phyloP scores from a whole-genome alignment of 2,113 vertebrate species.

The Neodontobutis hainanensis region DNA sequence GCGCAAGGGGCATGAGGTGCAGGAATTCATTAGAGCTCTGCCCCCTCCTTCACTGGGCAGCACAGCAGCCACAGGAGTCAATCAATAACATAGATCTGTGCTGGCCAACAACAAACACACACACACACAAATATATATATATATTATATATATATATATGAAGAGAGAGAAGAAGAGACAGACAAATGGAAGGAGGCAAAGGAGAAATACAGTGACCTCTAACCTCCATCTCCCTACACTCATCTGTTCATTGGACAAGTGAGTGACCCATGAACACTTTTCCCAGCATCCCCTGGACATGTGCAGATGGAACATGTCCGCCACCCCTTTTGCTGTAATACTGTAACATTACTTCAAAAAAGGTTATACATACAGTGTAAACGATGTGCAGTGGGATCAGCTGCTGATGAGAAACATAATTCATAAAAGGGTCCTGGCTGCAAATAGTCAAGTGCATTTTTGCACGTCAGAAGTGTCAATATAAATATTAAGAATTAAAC shows the following conservation, averaged over 20 bases:
- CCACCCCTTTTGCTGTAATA: conserved; percentile 29
- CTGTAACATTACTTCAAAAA: conserved; percentile 52
- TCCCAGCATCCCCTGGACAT: conserved; percentile 66
- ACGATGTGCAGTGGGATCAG: too few species aligned
- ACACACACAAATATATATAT: conserved; percentile 37
- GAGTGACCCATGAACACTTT: conserved; percentile 66
- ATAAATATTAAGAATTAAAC: too few species aligned
- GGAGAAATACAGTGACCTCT: conserved; percentile 59
- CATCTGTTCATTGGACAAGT: conserved; percentile 72
- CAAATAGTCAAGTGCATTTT: too few species aligned
- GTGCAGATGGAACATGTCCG: conserved; percentile 63
- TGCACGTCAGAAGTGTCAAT: too few species aligned
- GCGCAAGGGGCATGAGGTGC: conserved; percentile 74
- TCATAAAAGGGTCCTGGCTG: too few species aligned
- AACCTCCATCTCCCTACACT: conserved; percentile 72
- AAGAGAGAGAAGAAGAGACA: conserved; percentile 46
- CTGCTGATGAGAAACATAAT: too few species aligned
- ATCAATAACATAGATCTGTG: conserved; percentile 83
- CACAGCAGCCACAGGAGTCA: conserved; percentile 78
- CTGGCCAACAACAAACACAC: conserved; percentile 68
- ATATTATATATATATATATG: conserved; percentile 41
- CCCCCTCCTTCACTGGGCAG: conserved; percentile 79
- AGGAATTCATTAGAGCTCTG: conserved; percentile 83
- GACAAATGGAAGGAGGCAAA: conserved; percentile 57
- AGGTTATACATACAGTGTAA: conserved; percentile 8